These are phyloP conservation scores for Bicyclus anynana DNA, from an alignment of 1,140 invertebrate species.

Conservation along the genomic window DNA sequence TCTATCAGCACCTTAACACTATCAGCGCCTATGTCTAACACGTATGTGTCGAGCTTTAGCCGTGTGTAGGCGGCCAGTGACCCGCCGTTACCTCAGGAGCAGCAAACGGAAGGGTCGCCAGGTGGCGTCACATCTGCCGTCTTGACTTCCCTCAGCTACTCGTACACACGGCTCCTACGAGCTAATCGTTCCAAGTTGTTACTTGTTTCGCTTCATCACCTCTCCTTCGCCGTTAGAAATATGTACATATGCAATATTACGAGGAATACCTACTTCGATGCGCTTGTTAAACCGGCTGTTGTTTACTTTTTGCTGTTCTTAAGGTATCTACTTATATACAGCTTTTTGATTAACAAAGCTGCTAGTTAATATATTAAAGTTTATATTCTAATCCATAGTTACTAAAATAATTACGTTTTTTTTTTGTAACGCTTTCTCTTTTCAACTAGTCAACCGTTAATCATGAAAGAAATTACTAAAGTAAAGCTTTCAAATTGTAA, in stretches of 20 bases:
- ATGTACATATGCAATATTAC: not conserved
- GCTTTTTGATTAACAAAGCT: too few species aligned
- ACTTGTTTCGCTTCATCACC: constrained; percentile 49
- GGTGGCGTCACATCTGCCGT: constrained; percentile 70
- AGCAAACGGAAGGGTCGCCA: constrained; percentile 67
- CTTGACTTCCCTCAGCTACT: constrained; percentile 44
- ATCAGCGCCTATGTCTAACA: not conserved
- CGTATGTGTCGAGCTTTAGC: constrained; percentile 2
- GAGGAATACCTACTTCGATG: constrained; percentile 1
- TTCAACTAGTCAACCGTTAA: too few species aligned
- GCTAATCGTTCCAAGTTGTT: constrained; percentile 40
- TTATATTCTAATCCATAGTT: too few species aligned
- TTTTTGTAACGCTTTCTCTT: too few species aligned
- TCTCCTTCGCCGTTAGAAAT: constrained; percentile 40
- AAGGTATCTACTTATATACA: too few species aligned
- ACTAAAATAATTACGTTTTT: too few species aligned
- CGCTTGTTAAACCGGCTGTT: not conserved
- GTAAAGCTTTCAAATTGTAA: too few species aligned
- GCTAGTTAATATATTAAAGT: too few species aligned
- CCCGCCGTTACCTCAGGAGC: constrained; percentile 43
- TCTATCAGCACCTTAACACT: too few species aligned
- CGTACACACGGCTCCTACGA: constrained; percentile 38
- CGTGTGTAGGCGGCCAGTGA: constrained; percentile 70
- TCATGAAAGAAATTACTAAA: too few species aligned
- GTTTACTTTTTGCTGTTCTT: not conserved